phyloP scores from a whole-genome alignment of 2,888 invertebrate genomes.

The Agrochola litura region DNA sequence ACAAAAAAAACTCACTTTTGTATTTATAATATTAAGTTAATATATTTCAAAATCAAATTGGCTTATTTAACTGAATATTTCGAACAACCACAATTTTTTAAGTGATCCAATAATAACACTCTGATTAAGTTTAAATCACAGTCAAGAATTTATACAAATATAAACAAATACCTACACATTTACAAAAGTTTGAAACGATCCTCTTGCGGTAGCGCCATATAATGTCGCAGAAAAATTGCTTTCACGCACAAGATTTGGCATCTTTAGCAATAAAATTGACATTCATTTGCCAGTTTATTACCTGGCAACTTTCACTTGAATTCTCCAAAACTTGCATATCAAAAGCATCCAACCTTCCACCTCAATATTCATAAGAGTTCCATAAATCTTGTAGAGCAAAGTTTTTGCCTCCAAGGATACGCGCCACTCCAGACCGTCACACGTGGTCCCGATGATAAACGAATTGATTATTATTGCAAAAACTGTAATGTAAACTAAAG shows the following conservation, averaged over 20 bases:
- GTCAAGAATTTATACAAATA: not conserved
- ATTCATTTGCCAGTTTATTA: not conserved
- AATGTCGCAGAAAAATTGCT: not conserved
- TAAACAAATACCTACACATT: not conserved
- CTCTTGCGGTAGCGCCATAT: not conserved
- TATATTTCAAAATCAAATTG: not conserved
- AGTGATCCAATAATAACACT: not conserved
- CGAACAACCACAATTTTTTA: not conserved
- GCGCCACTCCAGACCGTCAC: conserved; percentile 42
- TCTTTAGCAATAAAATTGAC: not conserved
- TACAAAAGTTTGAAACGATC: not conserved
- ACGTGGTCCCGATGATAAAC: conserved; percentile 56
- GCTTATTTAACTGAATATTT: not conserved
- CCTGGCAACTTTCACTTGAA: not conserved
- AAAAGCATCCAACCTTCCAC: conserved; percentile 33
- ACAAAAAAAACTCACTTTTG: no score
- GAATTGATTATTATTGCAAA: conserved; percentile 55
- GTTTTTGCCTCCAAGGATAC: conserved; percentile 43
- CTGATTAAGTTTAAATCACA: not conserved
- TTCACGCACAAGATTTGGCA: not conserved
- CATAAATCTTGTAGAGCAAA: conserved; percentile 54
- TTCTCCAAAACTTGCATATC: not conserved
- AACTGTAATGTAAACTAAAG: conserved; percentile 57
- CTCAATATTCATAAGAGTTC: conserved; percentile 44
- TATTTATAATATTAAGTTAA: no score